These are phyloP conservation scores for Andrena praecox DNA, from an alignment of 2,888 invertebrate species.

Conservation along the genomic window DNA sequence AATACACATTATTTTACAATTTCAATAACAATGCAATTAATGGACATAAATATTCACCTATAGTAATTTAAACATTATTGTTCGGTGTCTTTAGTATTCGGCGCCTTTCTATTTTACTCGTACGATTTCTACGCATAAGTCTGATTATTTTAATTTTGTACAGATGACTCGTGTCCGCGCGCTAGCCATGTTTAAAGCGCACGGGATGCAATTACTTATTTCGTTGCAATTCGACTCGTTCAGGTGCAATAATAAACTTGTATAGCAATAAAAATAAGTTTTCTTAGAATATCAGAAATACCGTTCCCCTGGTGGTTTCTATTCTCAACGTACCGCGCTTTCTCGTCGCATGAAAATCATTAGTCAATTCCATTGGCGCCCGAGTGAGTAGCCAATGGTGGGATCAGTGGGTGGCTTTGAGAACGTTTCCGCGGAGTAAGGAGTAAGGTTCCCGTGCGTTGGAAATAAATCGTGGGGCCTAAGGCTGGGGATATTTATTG, in stretches of 20 bases:
- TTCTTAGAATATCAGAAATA: conserved; percentile 48
- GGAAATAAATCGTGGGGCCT: conserved; percentile 3
- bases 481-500: conserved; percentile 30
- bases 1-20: conserved; percentile 23
- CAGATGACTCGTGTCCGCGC: background rate
- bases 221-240: background rate
- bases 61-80: background rate
- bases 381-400: conserved; percentile 5
- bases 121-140: conserved; percentile 16
- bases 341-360: background rate
- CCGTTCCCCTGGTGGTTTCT: background rate
- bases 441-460: background rate
- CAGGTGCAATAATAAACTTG: conserved; percentile 1
- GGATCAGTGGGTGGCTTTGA: background rate
- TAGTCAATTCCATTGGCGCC: conserved; percentile 1
- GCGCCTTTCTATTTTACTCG: background rate
- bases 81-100: conserved; percentile 6
- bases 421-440: background rate
- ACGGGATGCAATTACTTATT: conserved; percentile 7
- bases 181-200: no score
- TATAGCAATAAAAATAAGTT: conserved; percentile 30
- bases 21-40: background rate
- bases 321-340: background rate
- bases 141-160: conserved; percentile 23
- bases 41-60: conserved; percentile 10